Evolutionary conservation across 2,888 invertebrate species (phyloP).

Genomic region (Drosophila siamana): DNA sequence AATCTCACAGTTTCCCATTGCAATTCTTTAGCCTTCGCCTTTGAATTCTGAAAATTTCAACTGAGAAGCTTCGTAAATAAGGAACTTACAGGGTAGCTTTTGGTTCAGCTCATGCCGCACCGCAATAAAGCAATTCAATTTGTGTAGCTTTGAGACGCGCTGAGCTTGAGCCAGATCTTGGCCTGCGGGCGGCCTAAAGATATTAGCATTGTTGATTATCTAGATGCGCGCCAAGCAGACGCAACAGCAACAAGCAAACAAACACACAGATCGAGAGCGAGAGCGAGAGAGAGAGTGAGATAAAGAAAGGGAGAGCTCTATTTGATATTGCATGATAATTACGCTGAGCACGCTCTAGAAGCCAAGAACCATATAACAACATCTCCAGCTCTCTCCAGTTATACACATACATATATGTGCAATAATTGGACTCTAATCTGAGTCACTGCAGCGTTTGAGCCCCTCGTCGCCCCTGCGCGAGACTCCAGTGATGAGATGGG

Average conservation of each 20-base stretch:
- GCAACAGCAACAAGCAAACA: too few species aligned
- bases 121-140: slow-evolving; percentile 6
- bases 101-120: background rate
- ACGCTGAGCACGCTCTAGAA: slow-evolving; percentile 39
- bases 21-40: too few species aligned
- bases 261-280: slow-evolving; percentile 1
- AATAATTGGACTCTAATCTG: slow-evolving; percentile 71
- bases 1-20: too few species aligned
- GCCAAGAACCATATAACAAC: slow-evolving; percentile 2
- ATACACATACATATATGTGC: too few species aligned
- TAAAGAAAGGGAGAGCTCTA: slow-evolving; percentile 7
- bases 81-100: background rate
- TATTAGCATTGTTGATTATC: slow-evolving; percentile 74
- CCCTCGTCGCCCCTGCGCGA: too few species aligned
- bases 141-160: slow-evolving; percentile 26
- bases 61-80: too few species aligned
- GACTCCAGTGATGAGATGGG: slow-evolving; percentile 11
- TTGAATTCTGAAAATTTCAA: too few species aligned
- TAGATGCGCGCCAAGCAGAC: slow-evolving; percentile 15
- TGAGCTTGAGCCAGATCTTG: slow-evolving; percentile 28
- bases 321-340: slow-evolving; percentile 62
- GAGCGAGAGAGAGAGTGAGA: background rate
- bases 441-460: slow-evolving; percentile 63
- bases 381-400: too few species aligned
- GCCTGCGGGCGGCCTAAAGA: slow-evolving; percentile 69